Conservation (phyloP, 2,113 vertebrate genomes). For the Microcebus jonahi region DNA sequence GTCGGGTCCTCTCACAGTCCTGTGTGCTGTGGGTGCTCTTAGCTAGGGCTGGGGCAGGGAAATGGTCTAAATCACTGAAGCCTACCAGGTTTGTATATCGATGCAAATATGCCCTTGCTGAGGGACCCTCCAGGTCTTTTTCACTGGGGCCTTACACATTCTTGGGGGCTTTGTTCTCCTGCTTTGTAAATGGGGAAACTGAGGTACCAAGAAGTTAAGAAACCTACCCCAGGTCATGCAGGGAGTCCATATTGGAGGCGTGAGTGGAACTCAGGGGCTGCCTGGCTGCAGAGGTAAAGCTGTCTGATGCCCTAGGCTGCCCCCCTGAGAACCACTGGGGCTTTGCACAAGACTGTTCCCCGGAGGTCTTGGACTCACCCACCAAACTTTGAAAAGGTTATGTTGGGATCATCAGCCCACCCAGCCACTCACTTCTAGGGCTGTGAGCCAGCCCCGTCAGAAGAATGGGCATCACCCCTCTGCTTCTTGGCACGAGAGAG, state of each 20-base stretch:
- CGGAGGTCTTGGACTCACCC: neutral
- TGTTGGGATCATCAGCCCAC: neutral
- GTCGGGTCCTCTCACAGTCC: neutral
- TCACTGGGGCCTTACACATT: neutral
- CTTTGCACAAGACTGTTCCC: neutral
- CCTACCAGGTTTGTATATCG: neutral
- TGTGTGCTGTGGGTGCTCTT: rapidly evolving
- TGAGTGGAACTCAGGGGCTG: neutral
- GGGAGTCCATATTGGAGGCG: neutral
- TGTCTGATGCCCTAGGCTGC: neutral
- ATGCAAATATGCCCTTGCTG: neutral
- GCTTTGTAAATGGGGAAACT: neutral
- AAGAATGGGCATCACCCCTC: neutral
- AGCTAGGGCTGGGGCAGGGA: neutral
- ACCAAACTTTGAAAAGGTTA: neutral
- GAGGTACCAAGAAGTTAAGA: neutral
- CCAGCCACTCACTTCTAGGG: neutral
- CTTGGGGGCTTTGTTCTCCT: neutral
- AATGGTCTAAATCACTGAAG: neutral
- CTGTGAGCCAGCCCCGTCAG: neutral
- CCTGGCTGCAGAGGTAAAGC: neutral
- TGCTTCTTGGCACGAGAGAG: neutral
- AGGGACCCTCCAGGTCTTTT: neutral
- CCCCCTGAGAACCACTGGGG: neutral
- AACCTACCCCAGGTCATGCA: neutral